Conservation (phyloP, 2,888 invertebrate genomes). For the Rotaria magnacalcarata region DNA sequence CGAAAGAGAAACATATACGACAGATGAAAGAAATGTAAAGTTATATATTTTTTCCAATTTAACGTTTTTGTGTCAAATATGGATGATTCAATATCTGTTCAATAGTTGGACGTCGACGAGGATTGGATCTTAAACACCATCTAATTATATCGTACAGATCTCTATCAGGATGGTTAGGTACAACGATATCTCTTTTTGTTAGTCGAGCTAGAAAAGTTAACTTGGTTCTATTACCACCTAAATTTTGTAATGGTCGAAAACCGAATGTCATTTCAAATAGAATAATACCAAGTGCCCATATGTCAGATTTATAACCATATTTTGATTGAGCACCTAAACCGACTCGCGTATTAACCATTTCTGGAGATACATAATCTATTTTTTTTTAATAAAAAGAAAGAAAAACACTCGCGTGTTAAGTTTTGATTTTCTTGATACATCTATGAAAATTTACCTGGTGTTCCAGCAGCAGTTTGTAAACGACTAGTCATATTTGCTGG, state of each 20-base stretch:
- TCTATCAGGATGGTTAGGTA: background rate
- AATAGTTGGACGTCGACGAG: background rate
- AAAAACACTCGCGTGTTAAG: background rate
- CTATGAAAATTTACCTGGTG: background rate
- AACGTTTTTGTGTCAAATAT: background rate
- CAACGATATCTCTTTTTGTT: background rate
- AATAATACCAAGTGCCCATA: constrained; percentile 12
- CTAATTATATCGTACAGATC: background rate
- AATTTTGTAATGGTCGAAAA: background rate
- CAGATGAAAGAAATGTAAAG: background rate
- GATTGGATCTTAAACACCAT: background rate
- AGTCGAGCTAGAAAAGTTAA: background rate
- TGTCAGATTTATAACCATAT: constrained; percentile 28
- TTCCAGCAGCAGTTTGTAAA: background rate
- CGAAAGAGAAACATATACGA: background rate
- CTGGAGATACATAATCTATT: constrained; percentile 22
- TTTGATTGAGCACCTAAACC: background rate
- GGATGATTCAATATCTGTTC: background rate
- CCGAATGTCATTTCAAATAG: constrained; percentile 23
- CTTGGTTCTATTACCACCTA: background rate
- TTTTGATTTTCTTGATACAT: background rate
- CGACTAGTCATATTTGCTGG: background rate
- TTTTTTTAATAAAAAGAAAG: background rate
- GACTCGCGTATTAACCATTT: background rate
- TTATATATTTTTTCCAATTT: background rate